Percentiles rank a stretch among this genome's conserved stretches.
These are phyloP conservation scores for Merodon equestris DNA, from an alignment of 2,888 invertebrate genomes.

Conservation along the genomic window DNA sequence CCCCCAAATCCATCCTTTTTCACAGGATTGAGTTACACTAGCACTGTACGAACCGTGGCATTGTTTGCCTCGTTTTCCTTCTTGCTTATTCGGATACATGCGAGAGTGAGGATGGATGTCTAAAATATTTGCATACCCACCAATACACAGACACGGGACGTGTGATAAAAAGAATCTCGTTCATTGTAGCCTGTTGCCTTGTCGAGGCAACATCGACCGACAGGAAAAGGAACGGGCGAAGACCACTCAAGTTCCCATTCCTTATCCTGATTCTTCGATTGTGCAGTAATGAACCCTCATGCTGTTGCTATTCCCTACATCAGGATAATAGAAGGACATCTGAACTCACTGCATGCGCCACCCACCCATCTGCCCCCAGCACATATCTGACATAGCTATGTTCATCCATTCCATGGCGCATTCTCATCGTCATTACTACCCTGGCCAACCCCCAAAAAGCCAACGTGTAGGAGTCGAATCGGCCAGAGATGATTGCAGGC, in stretches of 20 bases:
- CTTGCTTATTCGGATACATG: constrained; percentile 33
- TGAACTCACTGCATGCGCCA: constrained; percentile 22
- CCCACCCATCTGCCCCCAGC: neutral
- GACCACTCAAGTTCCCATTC: neutral
- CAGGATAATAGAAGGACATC: constrained; percentile 44
- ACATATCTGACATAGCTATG: neutral
- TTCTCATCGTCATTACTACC: constrained; percentile 26
- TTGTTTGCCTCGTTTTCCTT: constrained; percentile 19
- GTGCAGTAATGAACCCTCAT: constrained; percentile 59
- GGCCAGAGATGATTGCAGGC: constrained; percentile 31
- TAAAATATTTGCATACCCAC: constrained; percentile 58
- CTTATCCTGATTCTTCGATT: constrained; percentile 60
- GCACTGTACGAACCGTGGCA: too few relatives aligned
- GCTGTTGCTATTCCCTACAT: constrained; percentile 39
- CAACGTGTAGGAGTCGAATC: neutral
- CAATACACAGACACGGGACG: constrained; percentile 7
- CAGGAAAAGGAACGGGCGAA: neutral
- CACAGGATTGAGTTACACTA: neutral
- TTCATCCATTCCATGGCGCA: constrained; percentile 3
- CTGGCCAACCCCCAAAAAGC: constrained; percentile 21
- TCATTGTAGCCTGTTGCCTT: constrained; percentile 58
- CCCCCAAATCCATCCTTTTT: neutral
- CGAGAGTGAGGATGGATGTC: neutral
- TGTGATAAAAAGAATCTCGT: constrained; percentile 1
- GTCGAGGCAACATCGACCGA: neutral